These are phyloP conservation scores for Xiphophorus maculatus DNA, from an alignment of 2,113 vertebrate species.

Conservation along the genomic window DNA sequence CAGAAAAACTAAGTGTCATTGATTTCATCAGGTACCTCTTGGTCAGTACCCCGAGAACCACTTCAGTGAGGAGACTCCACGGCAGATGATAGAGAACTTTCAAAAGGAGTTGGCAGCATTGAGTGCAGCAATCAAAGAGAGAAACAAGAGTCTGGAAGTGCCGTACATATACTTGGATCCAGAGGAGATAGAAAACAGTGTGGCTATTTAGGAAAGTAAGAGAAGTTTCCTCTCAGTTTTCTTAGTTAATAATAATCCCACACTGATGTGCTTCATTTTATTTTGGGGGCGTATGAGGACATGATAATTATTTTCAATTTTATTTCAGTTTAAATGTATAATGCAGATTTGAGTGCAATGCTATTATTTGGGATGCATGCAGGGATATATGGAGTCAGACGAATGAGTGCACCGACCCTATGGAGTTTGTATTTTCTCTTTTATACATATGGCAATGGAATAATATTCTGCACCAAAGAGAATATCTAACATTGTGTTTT, in stretches of 20 bases:
- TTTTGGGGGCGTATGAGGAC: background rate
- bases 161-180: conserved; percentile 65
- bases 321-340: background rate
- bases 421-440: background rate
- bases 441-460: too few relatives aligned
- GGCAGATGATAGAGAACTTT: conserved; percentile 35
- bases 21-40: conserved; percentile 44
- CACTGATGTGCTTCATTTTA: background rate
- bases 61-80: conserved; percentile 48
- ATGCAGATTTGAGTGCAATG: background rate
- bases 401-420: background rate
- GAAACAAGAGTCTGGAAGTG: conserved; percentile 47
- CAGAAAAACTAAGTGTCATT: conserved; percentile 3
- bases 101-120: conserved; percentile 42
- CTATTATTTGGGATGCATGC: background rate
- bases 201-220: conserved; percentile 44
- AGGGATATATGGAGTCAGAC: background rate
- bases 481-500: background rate
- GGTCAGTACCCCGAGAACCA: conserved; percentile 44
- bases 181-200: conserved; percentile 53
- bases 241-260: background rate
- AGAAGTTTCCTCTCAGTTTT: background rate
- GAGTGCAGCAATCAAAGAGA: conserved; percentile 32
- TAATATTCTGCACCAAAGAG: too few relatives aligned
- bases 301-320: background rate